Base-by-base conservation (phyloP, 2,113 vertebrate genomes). In the Daphoenositta chrysoptera region DNA sequence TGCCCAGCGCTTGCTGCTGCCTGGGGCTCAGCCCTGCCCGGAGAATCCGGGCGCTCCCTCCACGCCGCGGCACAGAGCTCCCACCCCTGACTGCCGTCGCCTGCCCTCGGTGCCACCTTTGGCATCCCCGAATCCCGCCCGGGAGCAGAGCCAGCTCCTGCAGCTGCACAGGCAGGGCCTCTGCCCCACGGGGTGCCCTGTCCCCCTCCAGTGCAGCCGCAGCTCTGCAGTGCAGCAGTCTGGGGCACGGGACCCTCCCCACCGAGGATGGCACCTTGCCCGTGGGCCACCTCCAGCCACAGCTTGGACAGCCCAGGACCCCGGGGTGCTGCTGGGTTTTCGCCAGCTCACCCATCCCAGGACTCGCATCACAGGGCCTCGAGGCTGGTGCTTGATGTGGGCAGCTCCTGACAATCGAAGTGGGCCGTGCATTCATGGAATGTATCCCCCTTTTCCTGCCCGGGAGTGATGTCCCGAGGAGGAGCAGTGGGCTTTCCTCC, bases 1-100 rank as follows among this genome's bases (percentile, higher is more conserved):
- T 61, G 64, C 35, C 44, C 71, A 9, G 37, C 11, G 0, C 45
- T 24, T 7, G 30, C 48, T 22, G 68, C 21, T 9, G 10, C 53
- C 5, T 0, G 15, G 8, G 40, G 45, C 30, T 71, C 28, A 14
- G 61, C 19, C 40, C 53, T 2, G 0, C 2, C 15, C 10, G 0
- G 9, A 57, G 31, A 6, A 5, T 16, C 31, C 1, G 3, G 11
- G 1, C 0, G 1, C 31, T 37, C 14, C 45, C 19, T 79, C 15
- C 60, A 15, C 22, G 35, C 17, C 28, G 0, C 45, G 10, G 45
- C 7, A 3, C 47, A 1, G 1, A 10, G 30, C 47, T 56, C 6
- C 26, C 56, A 19, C 5, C 22, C 27, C 31, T 3, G 18, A 2
- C 30, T 8, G 42, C 31, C 53, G 33, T 10, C 63, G 23, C 12